A percentile compares a stretch with the other conserved stretches of the same genome.
Evolutionary conservation across 2,113 vertebrate genomes (phyloP).

Genomic region (Barnardius zonarius): DNA sequence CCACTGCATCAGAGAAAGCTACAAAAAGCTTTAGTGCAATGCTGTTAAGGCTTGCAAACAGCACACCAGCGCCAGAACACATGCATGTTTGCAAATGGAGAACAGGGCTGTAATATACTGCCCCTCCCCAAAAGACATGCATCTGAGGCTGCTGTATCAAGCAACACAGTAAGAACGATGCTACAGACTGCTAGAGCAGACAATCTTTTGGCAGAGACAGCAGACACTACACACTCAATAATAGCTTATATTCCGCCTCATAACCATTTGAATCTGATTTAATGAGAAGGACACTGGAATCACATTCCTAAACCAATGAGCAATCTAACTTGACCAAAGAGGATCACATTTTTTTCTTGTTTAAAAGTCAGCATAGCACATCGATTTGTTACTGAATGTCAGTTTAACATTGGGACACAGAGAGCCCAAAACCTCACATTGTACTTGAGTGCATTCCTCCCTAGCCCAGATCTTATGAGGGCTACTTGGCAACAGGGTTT

Average conservation of each 20-base stretch:
- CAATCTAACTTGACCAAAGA: not conserved
- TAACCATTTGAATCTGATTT: not conserved
- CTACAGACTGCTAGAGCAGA: not conserved
- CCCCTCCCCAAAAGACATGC: not conserved
- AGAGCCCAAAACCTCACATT: not conserved
- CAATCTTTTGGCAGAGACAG: not conserved
- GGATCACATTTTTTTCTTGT: not conserved
- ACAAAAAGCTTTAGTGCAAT: not conserved
- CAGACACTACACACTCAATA: not conserved
- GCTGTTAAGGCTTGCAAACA: not conserved
- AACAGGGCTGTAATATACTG: not conserved
- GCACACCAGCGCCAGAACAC: not conserved
- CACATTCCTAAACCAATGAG: not conserved
- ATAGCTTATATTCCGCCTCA: not conserved
- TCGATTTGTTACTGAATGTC: not conserved
- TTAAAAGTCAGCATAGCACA: not conserved
- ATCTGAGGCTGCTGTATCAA: not conserved
- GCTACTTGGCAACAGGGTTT: not conserved
- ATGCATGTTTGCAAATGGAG: accelerated
- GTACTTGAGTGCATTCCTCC: not conserved
- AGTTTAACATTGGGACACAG: not conserved
- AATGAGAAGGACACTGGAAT: not conserved
- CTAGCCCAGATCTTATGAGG: not conserved
- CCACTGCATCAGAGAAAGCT: not conserved
- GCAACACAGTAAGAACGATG: not conserved